Evolutionary conservation across 1,140 invertebrate species (phyloP).

Genomic region (Heterodera schachtii): DNA sequence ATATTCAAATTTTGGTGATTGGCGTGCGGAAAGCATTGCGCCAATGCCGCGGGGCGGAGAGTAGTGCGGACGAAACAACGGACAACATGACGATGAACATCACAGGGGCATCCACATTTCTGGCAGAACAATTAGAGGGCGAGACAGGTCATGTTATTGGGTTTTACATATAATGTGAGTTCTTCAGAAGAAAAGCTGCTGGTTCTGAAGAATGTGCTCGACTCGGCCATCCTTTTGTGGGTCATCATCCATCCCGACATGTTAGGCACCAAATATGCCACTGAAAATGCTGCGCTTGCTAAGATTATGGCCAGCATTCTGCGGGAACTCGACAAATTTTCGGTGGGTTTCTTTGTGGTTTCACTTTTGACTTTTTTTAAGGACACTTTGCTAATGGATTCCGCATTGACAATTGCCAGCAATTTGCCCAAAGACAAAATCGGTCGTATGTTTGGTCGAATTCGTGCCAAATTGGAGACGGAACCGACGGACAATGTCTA

Average conservation of each 20-base stretch:
- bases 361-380: not conserved
- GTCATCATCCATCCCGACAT: slow-evolving; percentile 34
- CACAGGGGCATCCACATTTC: slow-evolving; percentile 16
- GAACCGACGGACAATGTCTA: slow-evolving; percentile 9
- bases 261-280: slow-evolving; percentile 16
- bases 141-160: slow-evolving; percentile 6
- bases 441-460: slow-evolving; percentile 23
- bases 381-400: slow-evolving; percentile 31
- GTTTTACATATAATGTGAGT: no score
- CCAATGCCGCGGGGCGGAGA: slow-evolving; percentile 7
- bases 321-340: slow-evolving; percentile 23
- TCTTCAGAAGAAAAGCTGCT: slow-evolving; percentile 30
- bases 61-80: slow-evolving; percentile 19
- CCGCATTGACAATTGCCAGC: slow-evolving; percentile 36
- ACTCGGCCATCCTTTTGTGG: slow-evolving; percentile 40
- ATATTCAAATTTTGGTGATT: slow-evolving; percentile 28
- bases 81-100: slow-evolving; percentile 13
- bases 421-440: slow-evolving; percentile 33
- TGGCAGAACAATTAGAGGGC: slow-evolving; percentile 4
- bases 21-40: slow-evolving; percentile 23
- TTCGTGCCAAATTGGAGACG: slow-evolving; percentile 21
- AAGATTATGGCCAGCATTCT: slow-evolving; percentile 30
- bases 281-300: slow-evolving; percentile 20
- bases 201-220: slow-evolving; percentile 31
- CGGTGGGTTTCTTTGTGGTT: slow-evolving; percentile 17